These are phyloP conservation scores for Acleris sparsana DNA, from an alignment of 2,888 invertebrate genomes.

Conservation along the genomic window DNA sequence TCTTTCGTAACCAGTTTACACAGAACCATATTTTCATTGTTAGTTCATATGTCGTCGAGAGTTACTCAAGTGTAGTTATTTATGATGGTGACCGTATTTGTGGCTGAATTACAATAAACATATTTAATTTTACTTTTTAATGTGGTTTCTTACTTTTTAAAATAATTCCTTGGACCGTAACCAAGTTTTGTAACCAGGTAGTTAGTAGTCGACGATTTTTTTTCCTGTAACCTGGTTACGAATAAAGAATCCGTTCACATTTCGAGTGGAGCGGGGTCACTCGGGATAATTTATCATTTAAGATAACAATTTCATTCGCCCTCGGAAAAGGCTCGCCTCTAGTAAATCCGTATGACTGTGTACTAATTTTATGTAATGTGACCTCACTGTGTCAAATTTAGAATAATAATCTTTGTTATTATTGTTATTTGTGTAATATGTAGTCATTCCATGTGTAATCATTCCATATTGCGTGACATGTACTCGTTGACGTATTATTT, in stretches of 20 bases:
- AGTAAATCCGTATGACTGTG: slow-evolving; percentile 26
- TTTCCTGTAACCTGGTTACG: too few species aligned
- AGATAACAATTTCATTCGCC: slow-evolving; percentile 32
- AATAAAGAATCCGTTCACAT: slow-evolving; percentile 6
- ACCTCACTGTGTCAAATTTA: slow-evolving; percentile 21
- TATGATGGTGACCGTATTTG: too few species aligned
- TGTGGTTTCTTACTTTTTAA: too few species aligned
- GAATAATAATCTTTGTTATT: slow-evolving; percentile 5
- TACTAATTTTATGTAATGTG: slow-evolving; percentile 31
- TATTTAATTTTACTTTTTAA: too few species aligned
- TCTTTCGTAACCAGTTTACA: too few species aligned
- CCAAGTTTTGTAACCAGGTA: too few species aligned
- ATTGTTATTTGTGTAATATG: slow-evolving; percentile 5
- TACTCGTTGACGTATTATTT: background rate
- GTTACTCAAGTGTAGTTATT: too few species aligned
- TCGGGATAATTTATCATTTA: slow-evolving; percentile 29
- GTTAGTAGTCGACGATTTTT: too few species aligned
- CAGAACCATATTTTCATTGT: too few species aligned
- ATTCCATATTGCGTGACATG: background rate
- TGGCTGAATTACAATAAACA: too few species aligned
- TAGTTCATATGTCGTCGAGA: too few species aligned
- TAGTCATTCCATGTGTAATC: background rate
- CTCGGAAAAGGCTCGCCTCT: slow-evolving; percentile 23
- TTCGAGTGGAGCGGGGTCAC: slow-evolving; percentile 19
- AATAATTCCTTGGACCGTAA: too few species aligned